Evolutionary conservation across 2,113 vertebrate species (phyloP).

Genomic region (Callospermophilus lateralis): DNA sequence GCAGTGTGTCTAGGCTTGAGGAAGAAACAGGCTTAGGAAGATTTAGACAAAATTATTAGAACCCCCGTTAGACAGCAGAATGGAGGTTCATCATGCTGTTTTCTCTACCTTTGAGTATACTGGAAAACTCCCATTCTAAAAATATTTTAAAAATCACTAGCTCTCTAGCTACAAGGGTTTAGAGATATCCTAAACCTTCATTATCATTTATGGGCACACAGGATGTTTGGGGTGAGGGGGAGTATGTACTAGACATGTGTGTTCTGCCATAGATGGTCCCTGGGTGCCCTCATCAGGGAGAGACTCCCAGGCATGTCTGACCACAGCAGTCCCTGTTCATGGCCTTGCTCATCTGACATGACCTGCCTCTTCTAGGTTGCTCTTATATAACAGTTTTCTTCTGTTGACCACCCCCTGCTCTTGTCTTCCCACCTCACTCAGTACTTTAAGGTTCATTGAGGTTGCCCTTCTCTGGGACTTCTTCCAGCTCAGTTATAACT

Average conservation of each 20-base stretch:
- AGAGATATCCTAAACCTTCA: not conserved
- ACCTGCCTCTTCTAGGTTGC: constrained; percentile 18
- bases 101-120: constrained; percentile 15
- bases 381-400: not conserved
- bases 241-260: not conserved
- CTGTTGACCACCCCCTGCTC: not conserved
- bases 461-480: constrained; percentile 1
- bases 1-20: not conserved
- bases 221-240: not conserved
- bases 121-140: constrained; percentile 36
- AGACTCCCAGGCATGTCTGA: not conserved
- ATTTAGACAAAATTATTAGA: not conserved
- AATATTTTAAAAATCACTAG: not conserved
- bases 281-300: not conserved
- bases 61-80: not conserved
- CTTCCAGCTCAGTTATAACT: constrained; percentile 35
- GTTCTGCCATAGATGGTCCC: not conserved
- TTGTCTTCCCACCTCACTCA: constrained; percentile 19
- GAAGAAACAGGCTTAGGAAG: constrained; percentile 23
- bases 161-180: constrained; percentile 7
- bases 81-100: not conserved
- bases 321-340: not conserved
- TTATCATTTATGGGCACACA: not conserved
- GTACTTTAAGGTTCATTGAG: not conserved
- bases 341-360: not conserved